Evolutionary conservation across 2,888 invertebrate genomes (phyloP).

Genomic region (Diogma glabrata): DNA sequence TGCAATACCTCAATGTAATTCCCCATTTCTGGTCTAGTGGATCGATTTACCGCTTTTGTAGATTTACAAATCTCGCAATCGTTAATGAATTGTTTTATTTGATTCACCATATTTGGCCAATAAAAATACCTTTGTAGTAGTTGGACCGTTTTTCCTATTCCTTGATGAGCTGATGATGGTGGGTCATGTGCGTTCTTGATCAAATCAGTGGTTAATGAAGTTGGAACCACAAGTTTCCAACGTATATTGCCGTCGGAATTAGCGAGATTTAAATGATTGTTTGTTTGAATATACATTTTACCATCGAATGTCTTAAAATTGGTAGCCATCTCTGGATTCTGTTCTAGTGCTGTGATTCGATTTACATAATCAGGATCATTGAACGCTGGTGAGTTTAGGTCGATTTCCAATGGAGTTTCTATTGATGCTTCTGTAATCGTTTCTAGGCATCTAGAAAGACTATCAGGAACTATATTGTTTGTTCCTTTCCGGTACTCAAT

Average conservation of each 20-base stretch:
- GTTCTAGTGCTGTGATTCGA: background rate
- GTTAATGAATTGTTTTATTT: background rate
- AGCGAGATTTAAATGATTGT: background rate
- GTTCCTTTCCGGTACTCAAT: too few species aligned
- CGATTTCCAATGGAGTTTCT: background rate
- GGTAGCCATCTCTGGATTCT: background rate
- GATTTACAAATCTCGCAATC: background rate
- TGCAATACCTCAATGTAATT: background rate
- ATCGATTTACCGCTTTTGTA: background rate
- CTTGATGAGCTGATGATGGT: background rate
- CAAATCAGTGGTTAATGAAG: background rate
- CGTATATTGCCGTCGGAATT: background rate
- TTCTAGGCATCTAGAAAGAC: too few species aligned
- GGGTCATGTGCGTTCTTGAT: background rate
- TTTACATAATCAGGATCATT: background rate
- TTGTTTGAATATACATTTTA: background rate
- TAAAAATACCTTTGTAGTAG: background rate
- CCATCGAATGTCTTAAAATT: background rate
- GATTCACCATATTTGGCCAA: background rate
- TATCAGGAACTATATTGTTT: too few species aligned
- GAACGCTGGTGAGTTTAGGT: background rate
- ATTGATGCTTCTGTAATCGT: too few species aligned
- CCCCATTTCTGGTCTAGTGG: background rate
- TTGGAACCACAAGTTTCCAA: background rate
- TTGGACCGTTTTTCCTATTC: background rate